Evolutionary conservation across 2,888 invertebrate genomes (phyloP), one percentile per base, ranked within the genome.

Genomic region (Drosophila stalkeri): DNA sequence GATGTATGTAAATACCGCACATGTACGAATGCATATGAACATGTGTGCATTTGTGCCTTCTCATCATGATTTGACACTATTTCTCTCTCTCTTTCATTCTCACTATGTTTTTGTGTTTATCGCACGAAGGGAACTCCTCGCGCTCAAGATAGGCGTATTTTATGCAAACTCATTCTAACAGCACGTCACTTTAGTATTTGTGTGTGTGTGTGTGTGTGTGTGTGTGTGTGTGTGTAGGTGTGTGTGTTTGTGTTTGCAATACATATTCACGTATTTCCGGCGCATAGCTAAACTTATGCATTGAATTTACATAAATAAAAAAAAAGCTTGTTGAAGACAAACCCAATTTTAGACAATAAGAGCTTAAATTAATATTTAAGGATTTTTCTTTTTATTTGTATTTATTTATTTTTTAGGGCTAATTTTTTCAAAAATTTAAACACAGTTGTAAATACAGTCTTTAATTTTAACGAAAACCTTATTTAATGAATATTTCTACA

Each of bases 1-100:
- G 23, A 23, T 35, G 14, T 39, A 35, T 67, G 20, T 64, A 35
- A 49, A 47, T 39, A 23, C n/a, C 16, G 9, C 8, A 27, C 14
- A 54, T 44, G n/a, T 43, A 47, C 54, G 35, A 31, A 51, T 56
- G 54, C 63, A 67, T 66, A 57, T 41, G 46, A 61, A 18, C 52
- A 55, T 68, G 69, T 80, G 72, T 60, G 64, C 59, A 52, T 59
- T 77, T 73, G 68, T 81, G 85, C 85, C 81, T 76, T 57, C 77
- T 85, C 85, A 85, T 46, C 89, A 59, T 85, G 85, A 85, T 72
- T 81, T 75, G 79, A 76, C 90, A 85, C 41, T 84, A 85, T 79
- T 75, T 64, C 46, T 64, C 52, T 55, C 46, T 55, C 66, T n/a
- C 27, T 46, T 31, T n/a, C 55, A 23, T 41, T 31, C 55, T 20